These are phyloP conservation scores for Lithobius niger DNA, from an alignment of 1,140 invertebrate genomes.

Conservation along the genomic window DNA sequence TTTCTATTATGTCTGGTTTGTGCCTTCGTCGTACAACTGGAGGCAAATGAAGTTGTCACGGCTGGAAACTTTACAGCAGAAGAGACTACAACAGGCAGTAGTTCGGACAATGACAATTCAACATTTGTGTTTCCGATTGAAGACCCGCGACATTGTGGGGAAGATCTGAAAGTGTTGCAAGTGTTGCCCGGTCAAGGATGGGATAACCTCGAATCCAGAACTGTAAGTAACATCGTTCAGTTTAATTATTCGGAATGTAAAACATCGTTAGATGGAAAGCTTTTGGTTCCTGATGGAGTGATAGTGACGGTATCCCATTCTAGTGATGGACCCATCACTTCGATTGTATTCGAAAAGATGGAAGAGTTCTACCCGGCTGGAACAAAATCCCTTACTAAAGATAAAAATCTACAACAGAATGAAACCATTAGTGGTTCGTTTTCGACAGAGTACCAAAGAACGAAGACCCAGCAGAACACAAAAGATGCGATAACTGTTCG, in stretches of 20 bases:
- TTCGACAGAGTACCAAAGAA: neutral
- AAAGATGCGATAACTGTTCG: neutral
- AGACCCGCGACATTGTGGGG: too few species aligned
- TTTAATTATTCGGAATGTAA: slow-evolving; percentile 21
- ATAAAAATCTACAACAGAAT: neutral
- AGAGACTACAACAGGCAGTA: too few species aligned
- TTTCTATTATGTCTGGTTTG: too few species aligned
- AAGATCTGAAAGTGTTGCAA: too few species aligned
- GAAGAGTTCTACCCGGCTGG: slow-evolving; percentile 22
- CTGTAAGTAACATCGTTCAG: slow-evolving; percentile 17
- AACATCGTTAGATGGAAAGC: slow-evolving; percentile 21
- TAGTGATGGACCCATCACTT: slow-evolving; percentile 18
- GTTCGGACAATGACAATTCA: too few species aligned
- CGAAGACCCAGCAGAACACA: neutral
- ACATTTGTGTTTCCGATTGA: too few species aligned
- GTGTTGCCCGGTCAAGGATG: slow-evolving; percentile 25
- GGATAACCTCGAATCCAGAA: slow-evolving; percentile 23
- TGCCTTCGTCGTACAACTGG: too few species aligned
- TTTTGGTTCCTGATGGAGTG: slow-evolving; percentile 22
- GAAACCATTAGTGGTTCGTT: neutral
- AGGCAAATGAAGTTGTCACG: too few species aligned
- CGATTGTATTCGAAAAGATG: slow-evolving; percentile 23
- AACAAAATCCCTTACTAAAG: slow-evolving; percentile 12
- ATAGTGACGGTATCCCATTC: slow-evolving; percentile 18
- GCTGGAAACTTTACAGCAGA: too few species aligned